These are phyloP conservation scores for Exephanes ischioxanthus DNA, from an alignment of 2,888 invertebrate genomes.

Conservation along the genomic window DNA sequence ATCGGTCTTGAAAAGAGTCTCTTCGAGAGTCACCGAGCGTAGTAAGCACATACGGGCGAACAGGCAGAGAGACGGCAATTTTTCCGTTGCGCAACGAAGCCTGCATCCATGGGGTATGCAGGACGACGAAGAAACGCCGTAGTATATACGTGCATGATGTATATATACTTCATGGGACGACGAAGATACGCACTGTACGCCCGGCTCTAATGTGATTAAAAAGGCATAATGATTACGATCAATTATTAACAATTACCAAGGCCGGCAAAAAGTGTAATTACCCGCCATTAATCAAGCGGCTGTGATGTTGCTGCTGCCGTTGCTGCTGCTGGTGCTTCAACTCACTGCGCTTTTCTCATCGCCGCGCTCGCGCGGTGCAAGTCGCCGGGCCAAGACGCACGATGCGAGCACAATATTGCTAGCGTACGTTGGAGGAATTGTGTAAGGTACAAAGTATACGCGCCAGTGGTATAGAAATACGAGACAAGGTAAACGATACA, in stretches of 20 bases:
- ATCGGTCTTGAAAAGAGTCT: neutral
- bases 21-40: neutral
- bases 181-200: constrained; percentile 64
- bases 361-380: constrained; percentile 34
- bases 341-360: constrained; percentile 49
- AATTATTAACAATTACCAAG: constrained; percentile 84
- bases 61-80: constrained; percentile 66
- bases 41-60: constrained; percentile 8
- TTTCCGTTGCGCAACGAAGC: constrained; percentile 77
- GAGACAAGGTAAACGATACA: neutral
- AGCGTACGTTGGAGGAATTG: neutral
- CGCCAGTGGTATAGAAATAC: neutral
- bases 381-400: constrained; percentile 43
- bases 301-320: constrained; percentile 61
- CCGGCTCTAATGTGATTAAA: constrained; percentile 80
- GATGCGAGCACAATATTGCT: constrained; percentile 3
- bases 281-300: constrained; percentile 81
- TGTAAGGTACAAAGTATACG: neutral
- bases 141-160: constrained; percentile 1
- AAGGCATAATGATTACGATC: constrained; percentile 82
- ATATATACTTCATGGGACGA: constrained; percentile 15
- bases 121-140: constrained; percentile 33
- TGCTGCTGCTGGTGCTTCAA: constrained; percentile 63
- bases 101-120: constrained; percentile 45
- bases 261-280: constrained; percentile 82